These are phyloP conservation scores for Melitaea cinxia DNA, from an alignment of 1,140 invertebrate species.

Conservation along the genomic window DNA sequence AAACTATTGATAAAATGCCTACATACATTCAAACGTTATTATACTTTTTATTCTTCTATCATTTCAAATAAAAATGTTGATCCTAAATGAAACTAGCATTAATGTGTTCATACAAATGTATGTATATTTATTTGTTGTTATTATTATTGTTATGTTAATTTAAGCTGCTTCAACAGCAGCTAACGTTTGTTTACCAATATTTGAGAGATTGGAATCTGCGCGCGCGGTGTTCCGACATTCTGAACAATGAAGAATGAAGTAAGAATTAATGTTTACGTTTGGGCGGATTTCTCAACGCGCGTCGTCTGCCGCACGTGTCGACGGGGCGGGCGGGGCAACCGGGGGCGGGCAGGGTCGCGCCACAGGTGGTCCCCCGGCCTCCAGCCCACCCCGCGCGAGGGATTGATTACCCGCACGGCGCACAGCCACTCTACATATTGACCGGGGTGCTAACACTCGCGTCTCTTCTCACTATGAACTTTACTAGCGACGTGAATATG, in stretches of 20 bases:
- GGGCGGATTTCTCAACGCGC: conserved; percentile 75
- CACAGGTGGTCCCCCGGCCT: conserved; percentile 65
- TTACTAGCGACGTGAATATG: conserved; percentile 56
- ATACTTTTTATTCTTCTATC: too few species aligned
- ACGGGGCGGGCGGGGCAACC: conserved; percentile 39
- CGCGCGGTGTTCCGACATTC: conserved; percentile 71
- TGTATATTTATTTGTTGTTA: too few species aligned
- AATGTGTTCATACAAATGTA: too few species aligned
- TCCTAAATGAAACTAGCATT: too few species aligned
- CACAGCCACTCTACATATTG: conserved; percentile 79
- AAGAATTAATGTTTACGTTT: conserved; percentile 81
- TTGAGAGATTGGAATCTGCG: conserved; percentile 66
- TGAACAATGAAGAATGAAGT: conserved; percentile 78
- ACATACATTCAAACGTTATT: too few species aligned
- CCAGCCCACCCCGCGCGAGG: conserved; percentile 39
- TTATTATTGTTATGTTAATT: too few species aligned
- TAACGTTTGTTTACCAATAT: conserved; percentile 74
- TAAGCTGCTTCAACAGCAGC: conserved; percentile 9
- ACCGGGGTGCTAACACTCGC: conserved; percentile 72
- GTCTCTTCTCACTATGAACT: conserved; percentile 64
- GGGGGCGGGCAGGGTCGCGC: conserved; percentile 38
- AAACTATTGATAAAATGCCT: too few species aligned
- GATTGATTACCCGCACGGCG: conserved; percentile 74
- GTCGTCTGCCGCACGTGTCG: conserved; percentile 76
- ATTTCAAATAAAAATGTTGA: too few species aligned